Base-by-base conservation (phyloP, 64 coral and sea anemone genomes). In the Acropora tenuis region DNA sequence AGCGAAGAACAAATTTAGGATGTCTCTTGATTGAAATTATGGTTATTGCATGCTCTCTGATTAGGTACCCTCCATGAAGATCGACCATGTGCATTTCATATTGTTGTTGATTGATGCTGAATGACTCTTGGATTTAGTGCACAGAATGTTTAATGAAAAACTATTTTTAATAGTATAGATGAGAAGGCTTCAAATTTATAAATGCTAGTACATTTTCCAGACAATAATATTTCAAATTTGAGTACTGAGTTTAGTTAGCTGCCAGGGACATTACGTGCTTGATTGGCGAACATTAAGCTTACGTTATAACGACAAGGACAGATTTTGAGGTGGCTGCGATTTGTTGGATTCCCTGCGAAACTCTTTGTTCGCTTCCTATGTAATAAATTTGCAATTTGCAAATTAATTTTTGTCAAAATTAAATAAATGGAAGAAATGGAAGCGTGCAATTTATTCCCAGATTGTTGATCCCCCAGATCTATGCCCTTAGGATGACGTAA, bases 11-110 rank as follows among this genome's bases (percentile, higher is more conserved):
- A 5, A 41, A 1, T 71, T 49, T 46, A 47, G 18, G 44, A n/a
- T 10, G 17, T 30, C 69, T 8, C 40, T 85, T 85, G 5, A 0
- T 7, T 1, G 42, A 5, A 48, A 8, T 19, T 50, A 17, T 9
- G 6, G 15, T 49, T n/a, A 40, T 11, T 48, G 12, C 47, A 19
- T 17, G 43, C 63, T 43, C 50, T 3, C 3, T 61, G 53, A 63
- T 41, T 43, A 11, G 8, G 11, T 60, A 57, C 6, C 52, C 12
- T 82, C 45, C 53, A 61, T 50, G 79, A 82, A 82, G 49, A 45
- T 55, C 20, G n/a, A 18, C 82, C 82, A 85, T 69, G 82, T 85
- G 82, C 82, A 85, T 85, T 85, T 85, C 63, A 72, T 20, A 16
- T 71, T 20, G 66, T 71, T 40, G 65, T 85, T 63, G 50, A 41